Conservation (phyloP, 2,113 vertebrate species). For the Plotosus lineatus region DNA sequence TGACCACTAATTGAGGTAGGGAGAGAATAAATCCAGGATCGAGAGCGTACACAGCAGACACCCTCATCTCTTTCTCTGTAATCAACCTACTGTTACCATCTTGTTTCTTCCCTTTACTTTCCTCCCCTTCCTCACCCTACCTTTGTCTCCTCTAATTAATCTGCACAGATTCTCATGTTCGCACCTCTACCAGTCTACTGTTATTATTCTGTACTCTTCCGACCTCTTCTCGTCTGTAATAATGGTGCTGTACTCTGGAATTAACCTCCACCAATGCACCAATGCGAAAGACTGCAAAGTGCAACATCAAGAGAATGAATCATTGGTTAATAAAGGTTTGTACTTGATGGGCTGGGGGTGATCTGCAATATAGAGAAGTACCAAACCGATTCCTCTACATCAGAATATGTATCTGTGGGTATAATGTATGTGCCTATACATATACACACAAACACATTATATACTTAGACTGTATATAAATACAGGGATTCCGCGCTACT, state of each 20-base stretch:
- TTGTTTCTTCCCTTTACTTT: background rate
- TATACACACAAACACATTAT: too few species aligned
- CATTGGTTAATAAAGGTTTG: background rate
- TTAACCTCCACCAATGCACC: background rate
- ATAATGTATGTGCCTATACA: too few species aligned
- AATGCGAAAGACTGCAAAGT: background rate
- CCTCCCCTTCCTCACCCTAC: background rate
- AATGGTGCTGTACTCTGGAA: background rate
- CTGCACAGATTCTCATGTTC: background rate
- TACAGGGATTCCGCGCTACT: too few species aligned
- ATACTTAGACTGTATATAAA: too few species aligned
- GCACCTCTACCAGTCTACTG: background rate
- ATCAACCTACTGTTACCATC: background rate
- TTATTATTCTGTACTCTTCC: background rate
- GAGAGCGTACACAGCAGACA: background rate
- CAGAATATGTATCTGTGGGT: too few species aligned
- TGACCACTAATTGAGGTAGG: background rate
- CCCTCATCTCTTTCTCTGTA: background rate
- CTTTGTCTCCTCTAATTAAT: background rate
- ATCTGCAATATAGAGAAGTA: too few species aligned
- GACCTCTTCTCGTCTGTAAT: background rate
- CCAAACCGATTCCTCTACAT: too few species aligned
- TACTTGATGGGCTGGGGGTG: too few species aligned
- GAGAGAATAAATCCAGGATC: background rate
- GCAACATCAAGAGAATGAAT: background rate